Conservation (phyloP, 2,797 vertebrate species). For the Pampus argenteus region DNA sequence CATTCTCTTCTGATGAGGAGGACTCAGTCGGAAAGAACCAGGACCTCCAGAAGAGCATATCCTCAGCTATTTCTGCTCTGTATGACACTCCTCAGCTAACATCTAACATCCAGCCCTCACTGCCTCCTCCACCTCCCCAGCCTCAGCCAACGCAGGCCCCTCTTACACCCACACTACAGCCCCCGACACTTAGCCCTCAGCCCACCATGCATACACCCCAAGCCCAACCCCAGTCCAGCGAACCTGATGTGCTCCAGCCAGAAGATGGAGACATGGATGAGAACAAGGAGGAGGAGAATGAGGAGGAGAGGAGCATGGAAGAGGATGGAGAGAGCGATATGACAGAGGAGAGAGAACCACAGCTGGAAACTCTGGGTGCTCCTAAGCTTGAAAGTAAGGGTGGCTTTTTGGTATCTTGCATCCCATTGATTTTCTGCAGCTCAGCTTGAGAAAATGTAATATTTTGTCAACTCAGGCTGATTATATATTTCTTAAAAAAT, state of each 20-base stretch:
- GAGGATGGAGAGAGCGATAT: slow-evolving; percentile 70
- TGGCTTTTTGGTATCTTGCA: neutral
- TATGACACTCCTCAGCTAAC: slow-evolving; percentile 88
- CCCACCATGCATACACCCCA: slow-evolving; percentile 77
- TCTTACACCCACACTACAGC: slow-evolving; percentile 78
- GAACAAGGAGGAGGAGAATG: slow-evolving; percentile 62
- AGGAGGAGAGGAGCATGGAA: slow-evolving; percentile 67
- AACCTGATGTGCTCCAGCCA: slow-evolving; percentile 76
- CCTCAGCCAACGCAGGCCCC: slow-evolving; percentile 67
- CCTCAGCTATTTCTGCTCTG: slow-evolving; percentile 93
- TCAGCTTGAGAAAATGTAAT: slow-evolving; percentile 11
- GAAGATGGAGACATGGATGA: slow-evolving; percentile 74
- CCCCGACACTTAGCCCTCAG: slow-evolving; percentile 83
- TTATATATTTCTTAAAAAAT: slow-evolving; percentile 24
- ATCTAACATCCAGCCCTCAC: slow-evolving; percentile 67
- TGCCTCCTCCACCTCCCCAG: slow-evolving; percentile 71
- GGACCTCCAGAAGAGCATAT: slow-evolving; percentile 96
- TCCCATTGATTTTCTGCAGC: slow-evolving; percentile 9
- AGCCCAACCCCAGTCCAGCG: slow-evolving; percentile 69
- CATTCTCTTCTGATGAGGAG: slow-evolving; percentile 94
- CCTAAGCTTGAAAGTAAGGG: slow-evolving; percentile 79
- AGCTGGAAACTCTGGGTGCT: slow-evolving; percentile 77
- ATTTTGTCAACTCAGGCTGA: neutral
- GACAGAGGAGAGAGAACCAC: slow-evolving; percentile 73
- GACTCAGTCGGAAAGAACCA: slow-evolving; percentile 96